Conservation (phyloP, 2,888 invertebrate genomes). For the Liopterus haemorrhoidalis region DNA sequence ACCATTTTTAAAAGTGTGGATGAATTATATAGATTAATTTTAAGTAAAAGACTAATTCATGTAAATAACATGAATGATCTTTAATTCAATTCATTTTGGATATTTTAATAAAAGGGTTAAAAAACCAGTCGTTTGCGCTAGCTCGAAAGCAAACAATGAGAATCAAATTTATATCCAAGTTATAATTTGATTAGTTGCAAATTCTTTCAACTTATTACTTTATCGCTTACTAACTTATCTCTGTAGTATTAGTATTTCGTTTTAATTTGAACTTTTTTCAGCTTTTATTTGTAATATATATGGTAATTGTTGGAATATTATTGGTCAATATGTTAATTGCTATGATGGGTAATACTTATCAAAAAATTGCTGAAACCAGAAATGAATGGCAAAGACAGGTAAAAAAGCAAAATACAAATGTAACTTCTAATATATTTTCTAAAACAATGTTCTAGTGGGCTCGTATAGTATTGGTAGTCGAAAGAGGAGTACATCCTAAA, state of each 20-base stretch:
- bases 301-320: conserved; percentile 92
- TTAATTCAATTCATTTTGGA: no score
- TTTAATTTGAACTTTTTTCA: conserved; percentile 41
- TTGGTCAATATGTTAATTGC: conserved; percentile 98
- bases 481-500: conserved; percentile 89
- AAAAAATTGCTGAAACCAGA: conserved; percentile 92
- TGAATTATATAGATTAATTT: no score
- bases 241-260: no score
- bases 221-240: no score
- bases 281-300: conserved; percentile 91
- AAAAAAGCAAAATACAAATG: conserved; percentile 24
- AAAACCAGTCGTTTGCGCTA: no score
- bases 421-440: background rate
- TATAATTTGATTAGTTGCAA: background rate
- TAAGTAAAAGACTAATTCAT: no score
- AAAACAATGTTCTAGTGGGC: conserved; percentile 93
- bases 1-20: no score
- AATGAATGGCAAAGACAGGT: conserved; percentile 96
- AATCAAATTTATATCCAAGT: conserved; percentile 1
- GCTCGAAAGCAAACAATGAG: no score
- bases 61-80: no score
- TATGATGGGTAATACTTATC: conserved; percentile 99
- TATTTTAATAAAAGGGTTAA: no score
- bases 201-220: no score
- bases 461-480: conserved; percentile 92